Evolutionary conservation across 2,113 vertebrate species (phyloP), one percentile per base, ranked within the genome.

Genomic region (Zingel zingel): DNA sequence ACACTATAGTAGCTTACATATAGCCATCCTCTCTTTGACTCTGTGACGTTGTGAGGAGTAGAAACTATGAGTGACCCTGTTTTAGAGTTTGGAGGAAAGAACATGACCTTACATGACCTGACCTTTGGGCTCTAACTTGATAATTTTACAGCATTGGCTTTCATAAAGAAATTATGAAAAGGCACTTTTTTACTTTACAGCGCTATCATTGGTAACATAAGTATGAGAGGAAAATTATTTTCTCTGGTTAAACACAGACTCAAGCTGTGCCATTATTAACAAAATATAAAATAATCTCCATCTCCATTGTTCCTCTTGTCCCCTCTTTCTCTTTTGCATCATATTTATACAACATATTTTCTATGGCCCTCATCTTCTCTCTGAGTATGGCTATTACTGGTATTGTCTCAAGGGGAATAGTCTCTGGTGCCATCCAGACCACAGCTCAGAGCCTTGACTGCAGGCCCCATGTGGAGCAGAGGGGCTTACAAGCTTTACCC

Each of bases 401-500:
- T 63, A 75, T 89, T 91, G 86, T 91, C 67, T 74, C 76, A 61
- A 77, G 81, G 85, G 87, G 51, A 84, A 81, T 39, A 65, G 66
- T 72, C 79, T 77, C 82, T 86, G 81, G 87, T 93, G 89, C 86
- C 86, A 84, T 87, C 82, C 88, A 90, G 87, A 91, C 89, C 90
- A 74, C 88, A 89, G 82, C 83, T 88, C 75, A 59, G 79, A 86
- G 84, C 85, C 87, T 85, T 65, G 15, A 62, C 90, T 84, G 81
- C 83, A 88, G 78, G 77, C 82, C 90, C 85, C 92, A 76, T 94
- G 90, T 91, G 88, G 92, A 92, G 89, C 59, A 87, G 82, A 91
- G 89, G 79, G 74, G 90, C 87, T 91, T 93, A 94, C 89, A 91
- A 88, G 87, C 81, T 83, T 89, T 90, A 86, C 90, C 86, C 87